A percentile compares a stretch with the other conserved stretches of the same genome.
Evolutionary conservation across 2,888 invertebrate genomes (phyloP).

Genomic region (Morinoia aosen): DNA sequence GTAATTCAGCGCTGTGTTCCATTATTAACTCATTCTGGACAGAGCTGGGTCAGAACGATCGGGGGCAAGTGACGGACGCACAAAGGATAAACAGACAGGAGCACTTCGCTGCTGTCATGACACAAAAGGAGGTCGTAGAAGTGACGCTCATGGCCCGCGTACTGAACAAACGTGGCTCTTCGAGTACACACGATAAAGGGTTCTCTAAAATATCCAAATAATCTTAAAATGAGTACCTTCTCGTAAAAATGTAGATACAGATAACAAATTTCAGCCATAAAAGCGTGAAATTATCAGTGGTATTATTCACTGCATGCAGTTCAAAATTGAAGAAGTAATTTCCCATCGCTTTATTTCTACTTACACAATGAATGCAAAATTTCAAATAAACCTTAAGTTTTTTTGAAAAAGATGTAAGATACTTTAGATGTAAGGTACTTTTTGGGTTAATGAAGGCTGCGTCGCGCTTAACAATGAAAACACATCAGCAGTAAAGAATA

Average conservation of each 20-base stretch:
- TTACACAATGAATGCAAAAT: not conserved
- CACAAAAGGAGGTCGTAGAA: not conserved
- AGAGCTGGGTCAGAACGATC: not conserved
- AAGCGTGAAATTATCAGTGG: too few species aligned
- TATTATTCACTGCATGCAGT: not conserved
- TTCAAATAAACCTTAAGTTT: too few species aligned
- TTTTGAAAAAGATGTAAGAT: too few species aligned
- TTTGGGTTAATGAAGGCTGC: too few species aligned
- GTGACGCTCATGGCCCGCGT: not conserved
- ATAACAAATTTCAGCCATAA: too few species aligned
- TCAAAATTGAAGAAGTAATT: not conserved
- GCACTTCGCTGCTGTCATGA: conserved; percentile 34
- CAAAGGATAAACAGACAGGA: conserved; percentile 4
- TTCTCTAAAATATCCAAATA: too few species aligned
- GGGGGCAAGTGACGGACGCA: not conserved
- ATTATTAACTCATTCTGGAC: not conserved
- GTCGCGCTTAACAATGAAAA: not conserved
- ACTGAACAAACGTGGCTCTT: too few species aligned
- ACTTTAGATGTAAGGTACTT: too few species aligned
- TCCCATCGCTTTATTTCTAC: not conserved
- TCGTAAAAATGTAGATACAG: too few species aligned
- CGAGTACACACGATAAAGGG: too few species aligned
- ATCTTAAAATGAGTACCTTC: too few species aligned
- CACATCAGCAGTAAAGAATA: not conserved
- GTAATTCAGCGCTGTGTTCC: not conserved